Conservation (phyloP, 2,888 invertebrate species). For the Diloba caeruleocephala region DNA sequence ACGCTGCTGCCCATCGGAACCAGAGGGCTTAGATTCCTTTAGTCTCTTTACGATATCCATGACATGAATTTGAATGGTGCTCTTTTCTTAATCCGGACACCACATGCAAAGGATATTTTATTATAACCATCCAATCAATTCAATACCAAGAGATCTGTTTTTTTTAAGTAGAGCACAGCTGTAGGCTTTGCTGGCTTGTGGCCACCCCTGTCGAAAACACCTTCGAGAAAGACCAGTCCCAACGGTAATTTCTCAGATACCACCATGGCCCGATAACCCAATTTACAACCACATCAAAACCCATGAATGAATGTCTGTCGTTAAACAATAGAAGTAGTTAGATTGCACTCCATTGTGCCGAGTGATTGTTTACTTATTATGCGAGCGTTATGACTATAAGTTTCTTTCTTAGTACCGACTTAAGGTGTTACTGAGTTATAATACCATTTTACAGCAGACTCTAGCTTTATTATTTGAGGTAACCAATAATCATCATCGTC, state of each 20-base stretch:
- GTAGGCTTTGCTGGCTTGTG: too few relatives aligned
- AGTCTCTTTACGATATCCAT: too few relatives aligned
- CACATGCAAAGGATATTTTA: too few relatives aligned
- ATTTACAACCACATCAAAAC: conserved; percentile 3
- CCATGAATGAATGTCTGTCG: conserved; percentile 34
- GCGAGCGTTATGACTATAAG: conserved; percentile 17
- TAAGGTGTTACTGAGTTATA: conserved; percentile 6
- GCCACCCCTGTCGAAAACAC: too few relatives aligned
- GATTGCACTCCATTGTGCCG: conserved; percentile 26
- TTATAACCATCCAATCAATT: too few relatives aligned
- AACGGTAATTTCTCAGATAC: conserved; percentile 1
- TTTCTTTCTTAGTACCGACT: conserved; percentile 16
- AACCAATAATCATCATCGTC: too few relatives aligned
- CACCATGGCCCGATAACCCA: conserved; percentile 15
- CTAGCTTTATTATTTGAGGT: conserved; percentile 7
- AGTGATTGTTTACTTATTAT: conserved; percentile 30
- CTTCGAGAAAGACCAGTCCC: background rate
- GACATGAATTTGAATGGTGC: too few relatives aligned
- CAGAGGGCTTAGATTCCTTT: too few relatives aligned
- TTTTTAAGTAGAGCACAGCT: too few relatives aligned
- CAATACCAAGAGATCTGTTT: too few relatives aligned
- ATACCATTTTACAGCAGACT: background rate
- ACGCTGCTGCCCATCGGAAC: too few relatives aligned
- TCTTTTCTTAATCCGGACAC: too few relatives aligned
- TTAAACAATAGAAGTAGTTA: conserved; percentile 19